Evolutionary conservation across 2,888 invertebrate genomes (phyloP).

Genomic region (Dexiosoma caninum): DNA sequence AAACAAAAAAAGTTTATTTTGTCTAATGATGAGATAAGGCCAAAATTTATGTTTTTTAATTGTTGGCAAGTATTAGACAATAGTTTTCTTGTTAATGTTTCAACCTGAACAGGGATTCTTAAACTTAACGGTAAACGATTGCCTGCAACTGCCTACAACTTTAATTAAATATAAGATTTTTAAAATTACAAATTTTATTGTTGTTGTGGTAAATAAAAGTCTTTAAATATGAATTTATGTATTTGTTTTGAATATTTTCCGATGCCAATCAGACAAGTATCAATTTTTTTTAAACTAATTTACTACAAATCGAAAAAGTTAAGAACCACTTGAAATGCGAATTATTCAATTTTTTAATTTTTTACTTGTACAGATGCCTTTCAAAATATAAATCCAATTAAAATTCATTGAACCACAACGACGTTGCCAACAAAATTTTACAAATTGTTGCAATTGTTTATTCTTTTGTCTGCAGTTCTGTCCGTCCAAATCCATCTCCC

Average conservation of each 20-base stretch:
- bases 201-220: too few species aligned
- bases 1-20: conserved; percentile 63
- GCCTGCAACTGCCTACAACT: too few species aligned
- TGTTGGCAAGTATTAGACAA: conserved; percentile 54
- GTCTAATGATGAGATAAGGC: conserved; percentile 73
- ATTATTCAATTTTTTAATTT: conserved; percentile 17
- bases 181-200: too few species aligned
- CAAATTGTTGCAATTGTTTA: conserved; percentile 64
- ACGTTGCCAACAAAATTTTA: conserved; percentile 60
- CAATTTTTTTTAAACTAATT: too few species aligned
- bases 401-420: conserved; percentile 74
- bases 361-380: conserved; percentile 30
- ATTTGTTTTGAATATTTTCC: too few species aligned
- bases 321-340: conserved; percentile 15
- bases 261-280: too few species aligned
- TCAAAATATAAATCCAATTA: conserved; percentile 72
- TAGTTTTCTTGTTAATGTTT: conserved; percentile 4
- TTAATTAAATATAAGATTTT: too few species aligned
- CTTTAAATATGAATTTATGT: too few species aligned
- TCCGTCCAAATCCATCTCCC: background rate
- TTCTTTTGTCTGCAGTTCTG: conserved; percentile 38
- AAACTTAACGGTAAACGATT: background rate
- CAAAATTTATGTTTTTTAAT: conserved; percentile 67
- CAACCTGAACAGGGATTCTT: background rate
- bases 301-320: background rate